Percentiles rank a stretch among this genome's conserved stretches.
Conservation (phyloP, 2,888 invertebrate species). For the Bombylius discolor region DNA sequence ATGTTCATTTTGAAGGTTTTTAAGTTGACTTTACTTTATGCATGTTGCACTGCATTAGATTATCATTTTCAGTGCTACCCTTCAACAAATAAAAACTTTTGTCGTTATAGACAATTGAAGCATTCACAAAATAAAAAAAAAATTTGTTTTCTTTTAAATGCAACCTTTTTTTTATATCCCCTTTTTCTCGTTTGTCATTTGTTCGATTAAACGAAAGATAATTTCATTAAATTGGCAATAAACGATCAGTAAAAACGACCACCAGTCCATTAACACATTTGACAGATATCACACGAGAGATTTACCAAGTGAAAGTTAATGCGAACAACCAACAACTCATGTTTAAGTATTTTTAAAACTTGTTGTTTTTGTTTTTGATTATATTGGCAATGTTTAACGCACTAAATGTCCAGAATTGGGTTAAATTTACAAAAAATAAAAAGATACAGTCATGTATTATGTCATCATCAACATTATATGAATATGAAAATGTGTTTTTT, state of each 20-base stretch:
- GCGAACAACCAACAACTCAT: no score
- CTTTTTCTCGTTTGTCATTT: not conserved
- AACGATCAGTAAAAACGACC: conserved; percentile 7
- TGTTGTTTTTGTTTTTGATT: not conserved
- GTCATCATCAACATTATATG: not conserved
- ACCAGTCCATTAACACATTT: conserved; percentile 8
- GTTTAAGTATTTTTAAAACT: not conserved
- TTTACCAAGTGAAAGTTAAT: conserved; percentile 4
- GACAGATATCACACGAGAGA: conserved; percentile 5
- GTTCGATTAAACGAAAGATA: not conserved
- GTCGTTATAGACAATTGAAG: no score
- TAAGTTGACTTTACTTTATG: no score
- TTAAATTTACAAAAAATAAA: not conserved
- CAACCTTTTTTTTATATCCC: no score
- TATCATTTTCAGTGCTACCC: no score
- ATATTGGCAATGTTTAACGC: not conserved
- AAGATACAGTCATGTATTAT: not conserved
- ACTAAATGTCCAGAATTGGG: not conserved
- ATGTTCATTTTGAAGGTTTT: no score
- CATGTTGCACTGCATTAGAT: no score
- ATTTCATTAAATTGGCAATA: conserved; percentile 4
- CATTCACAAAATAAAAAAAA: no score
- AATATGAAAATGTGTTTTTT: no score
- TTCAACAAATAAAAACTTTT: no score
- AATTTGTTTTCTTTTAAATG: no score